Evolutionary conservation across 2,888 invertebrate genomes (phyloP).

Genomic region (Chymomyza fuscimana): DNA sequence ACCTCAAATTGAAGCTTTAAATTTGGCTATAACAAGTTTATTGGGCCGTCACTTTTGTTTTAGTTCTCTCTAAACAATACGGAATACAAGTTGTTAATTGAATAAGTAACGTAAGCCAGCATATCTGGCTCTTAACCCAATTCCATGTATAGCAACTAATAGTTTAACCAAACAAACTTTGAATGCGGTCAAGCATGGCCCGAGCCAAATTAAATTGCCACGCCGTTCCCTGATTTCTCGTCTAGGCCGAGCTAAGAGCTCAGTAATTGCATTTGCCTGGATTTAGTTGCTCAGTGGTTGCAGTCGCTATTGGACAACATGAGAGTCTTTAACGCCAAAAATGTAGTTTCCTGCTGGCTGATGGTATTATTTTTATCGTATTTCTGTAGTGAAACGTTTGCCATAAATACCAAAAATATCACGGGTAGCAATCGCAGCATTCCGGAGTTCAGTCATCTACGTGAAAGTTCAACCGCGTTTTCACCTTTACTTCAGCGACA

Average conservation of each 20-base stretch:
- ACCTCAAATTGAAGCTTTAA: background rate
- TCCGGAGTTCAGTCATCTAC: conserved; percentile 42
- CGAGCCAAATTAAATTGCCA: conserved; percentile 45
- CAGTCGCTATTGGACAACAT: conserved; percentile 6
- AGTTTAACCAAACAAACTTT: conserved; percentile 45
- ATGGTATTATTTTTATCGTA: conserved; percentile 9
- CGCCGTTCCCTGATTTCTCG: conserved; percentile 23
- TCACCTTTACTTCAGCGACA: conserved; percentile 53
- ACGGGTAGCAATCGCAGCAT: conserved; percentile 4
- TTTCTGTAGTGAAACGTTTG: background rate
- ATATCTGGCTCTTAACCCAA: conserved; percentile 39
- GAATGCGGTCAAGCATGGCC: conserved; percentile 33
- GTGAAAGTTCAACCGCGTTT: conserved; percentile 30
- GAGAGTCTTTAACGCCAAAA: background rate
- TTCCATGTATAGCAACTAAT: conserved; percentile 37
- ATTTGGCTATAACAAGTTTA: conserved; percentile 19
- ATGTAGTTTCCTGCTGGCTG: background rate
- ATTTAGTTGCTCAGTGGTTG: conserved; percentile 5
- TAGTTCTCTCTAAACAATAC: background rate
- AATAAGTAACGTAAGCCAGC: conserved; percentile 43
- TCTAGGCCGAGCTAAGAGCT: background rate
- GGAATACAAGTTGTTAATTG: conserved; percentile 56
- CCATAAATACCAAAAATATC: conserved; percentile 12
- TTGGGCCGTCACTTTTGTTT: conserved; percentile 20
- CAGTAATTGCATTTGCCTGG: conserved; percentile 13